Evolutionary conservation across 2,888 invertebrate species (phyloP), one percentile per base, ranked within the genome.

Genomic region (Plagiodera versicolora): DNA sequence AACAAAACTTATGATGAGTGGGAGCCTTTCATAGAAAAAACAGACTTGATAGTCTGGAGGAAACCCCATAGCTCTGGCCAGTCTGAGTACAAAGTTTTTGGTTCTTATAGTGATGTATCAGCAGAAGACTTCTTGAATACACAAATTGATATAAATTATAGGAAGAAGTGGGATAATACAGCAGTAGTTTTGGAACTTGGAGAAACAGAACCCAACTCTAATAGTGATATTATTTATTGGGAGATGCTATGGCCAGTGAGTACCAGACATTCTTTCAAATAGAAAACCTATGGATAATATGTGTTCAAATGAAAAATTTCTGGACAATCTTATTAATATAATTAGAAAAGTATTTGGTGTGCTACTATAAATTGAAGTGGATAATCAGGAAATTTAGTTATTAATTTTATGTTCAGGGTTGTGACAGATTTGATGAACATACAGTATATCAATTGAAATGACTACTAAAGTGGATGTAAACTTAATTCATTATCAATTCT

Each of bases 71-170:
- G 85, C 48, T 82, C 84, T 0, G 90, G 91, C 1, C 81, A 91
- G 32, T 94, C 86, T 74, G 88, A 91, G 14, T 94, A 94, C 74
- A 94, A 94, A 86, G 92, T 94, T 0, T 94, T 92, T 80, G 94
- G 92, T 0, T 85, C 87, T 1, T 94, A 92, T 74, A 81, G 86
- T 53, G 94, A 94, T 71, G 88, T 94, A 1, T 81, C 84, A 0
- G 92, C 93, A 0, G 84, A 85, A 56, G 92, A 94, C 77, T 93
- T 94, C 78, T 82, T 94, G 0, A 88, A 89, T 64, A 90, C 92
- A 0, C 94, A 94, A 78, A 85, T 93, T 16, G 93, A 94, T 75
- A 85, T 88, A 0, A 86, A 86, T 18, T 94, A 92, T 80, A 83
- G 94, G 10, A 87, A 86, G 52, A 82, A 85, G 56, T 94, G 94